These are phyloP conservation scores for Poecilia picta DNA, from an alignment of 2,797 vertebrate genomes.

Conservation along the genomic window DNA sequence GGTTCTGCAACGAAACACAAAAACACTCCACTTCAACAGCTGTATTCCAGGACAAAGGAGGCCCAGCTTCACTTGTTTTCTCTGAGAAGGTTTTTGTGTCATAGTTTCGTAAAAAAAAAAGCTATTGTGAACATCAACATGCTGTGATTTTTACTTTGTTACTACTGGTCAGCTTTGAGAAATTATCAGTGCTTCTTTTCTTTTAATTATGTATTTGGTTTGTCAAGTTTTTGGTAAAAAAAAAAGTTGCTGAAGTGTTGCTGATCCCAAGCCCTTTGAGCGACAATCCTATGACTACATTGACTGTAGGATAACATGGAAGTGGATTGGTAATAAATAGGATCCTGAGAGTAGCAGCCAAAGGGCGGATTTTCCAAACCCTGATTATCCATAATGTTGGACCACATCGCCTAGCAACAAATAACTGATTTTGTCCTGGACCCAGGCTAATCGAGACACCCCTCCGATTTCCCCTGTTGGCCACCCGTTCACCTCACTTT, in stretches of 20 bases:
- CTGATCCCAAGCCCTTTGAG: conserved; percentile 69
- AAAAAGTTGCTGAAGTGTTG: conserved; percentile 70
- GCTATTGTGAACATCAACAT: conserved; percentile 44
- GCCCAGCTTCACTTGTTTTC: conserved; percentile 4
- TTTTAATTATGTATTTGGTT: conserved; percentile 59
- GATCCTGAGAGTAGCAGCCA: conserved; percentile 87
- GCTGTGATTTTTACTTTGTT: conserved; percentile 32
- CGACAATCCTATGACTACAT: conserved; percentile 65
- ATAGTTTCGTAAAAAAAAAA: conserved; percentile 70
- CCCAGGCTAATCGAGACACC: conserved; percentile 77
- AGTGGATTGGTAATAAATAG: conserved; percentile 88
- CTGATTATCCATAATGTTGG: conserved; percentile 82
- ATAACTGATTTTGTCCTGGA: conserved; percentile 78
- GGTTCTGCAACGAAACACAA: conserved; percentile 27
- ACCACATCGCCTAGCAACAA: conserved; percentile 75
- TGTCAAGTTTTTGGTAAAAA: conserved; percentile 76
- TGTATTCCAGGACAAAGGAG: conserved; percentile 8
- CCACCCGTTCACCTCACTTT: conserved; percentile 63
- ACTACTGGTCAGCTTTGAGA: conserved; percentile 30
- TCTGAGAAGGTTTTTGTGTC: conserved; percentile 26
- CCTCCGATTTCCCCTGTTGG: conserved; percentile 69
- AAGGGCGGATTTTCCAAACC: conserved; percentile 70
- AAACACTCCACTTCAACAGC: conserved; percentile 18
- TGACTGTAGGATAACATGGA: conserved; percentile 66
- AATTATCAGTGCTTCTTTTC: conserved; percentile 37